These are phyloP conservation scores for Danio choprae DNA, from an alignment of 2,797 vertebrate species.

Conservation along the genomic window DNA sequence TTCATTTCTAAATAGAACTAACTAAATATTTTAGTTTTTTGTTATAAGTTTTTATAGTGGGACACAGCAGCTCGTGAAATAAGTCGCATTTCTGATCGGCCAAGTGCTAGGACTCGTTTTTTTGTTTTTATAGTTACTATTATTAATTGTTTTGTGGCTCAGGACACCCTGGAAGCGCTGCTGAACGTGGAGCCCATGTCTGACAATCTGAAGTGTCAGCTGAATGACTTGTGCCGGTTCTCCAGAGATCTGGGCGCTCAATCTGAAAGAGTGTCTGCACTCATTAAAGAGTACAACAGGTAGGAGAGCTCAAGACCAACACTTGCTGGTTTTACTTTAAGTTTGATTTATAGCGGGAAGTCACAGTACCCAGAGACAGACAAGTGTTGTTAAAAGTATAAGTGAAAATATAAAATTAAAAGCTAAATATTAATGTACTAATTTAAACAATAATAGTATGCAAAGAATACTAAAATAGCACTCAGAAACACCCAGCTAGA, in stretches of 20 bases:
- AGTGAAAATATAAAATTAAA: not conserved
- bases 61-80: too few species aligned
- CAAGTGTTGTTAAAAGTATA: not conserved
- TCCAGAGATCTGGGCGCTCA: constrained; percentile 90
- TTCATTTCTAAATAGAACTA: too few species aligned
- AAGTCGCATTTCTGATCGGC: too few species aligned
- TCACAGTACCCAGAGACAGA: not conserved
- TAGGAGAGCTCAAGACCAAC: constrained; percentile 58
- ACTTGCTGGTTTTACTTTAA: not conserved
- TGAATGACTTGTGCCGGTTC: constrained; percentile 95
- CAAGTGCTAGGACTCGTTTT: too few species aligned
- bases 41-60: too few species aligned
- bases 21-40: too few species aligned
- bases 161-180: constrained; percentile 88
- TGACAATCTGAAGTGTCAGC: constrained; percentile 90
- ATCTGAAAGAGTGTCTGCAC: constrained; percentile 89
- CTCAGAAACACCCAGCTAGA: not conserved
- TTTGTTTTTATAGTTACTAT: not conserved
- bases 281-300: constrained; percentile 98
- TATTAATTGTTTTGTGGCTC: constrained; percentile 45
- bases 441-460: not conserved
- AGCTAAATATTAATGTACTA: not conserved
- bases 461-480: not conserved
- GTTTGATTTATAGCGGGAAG: not conserved
- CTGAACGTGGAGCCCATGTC: constrained; percentile 87